Conservation (phyloP, 30 jellyfish, hydroid and myxozoan species). For the Pseudorhiza aurosa region DNA sequence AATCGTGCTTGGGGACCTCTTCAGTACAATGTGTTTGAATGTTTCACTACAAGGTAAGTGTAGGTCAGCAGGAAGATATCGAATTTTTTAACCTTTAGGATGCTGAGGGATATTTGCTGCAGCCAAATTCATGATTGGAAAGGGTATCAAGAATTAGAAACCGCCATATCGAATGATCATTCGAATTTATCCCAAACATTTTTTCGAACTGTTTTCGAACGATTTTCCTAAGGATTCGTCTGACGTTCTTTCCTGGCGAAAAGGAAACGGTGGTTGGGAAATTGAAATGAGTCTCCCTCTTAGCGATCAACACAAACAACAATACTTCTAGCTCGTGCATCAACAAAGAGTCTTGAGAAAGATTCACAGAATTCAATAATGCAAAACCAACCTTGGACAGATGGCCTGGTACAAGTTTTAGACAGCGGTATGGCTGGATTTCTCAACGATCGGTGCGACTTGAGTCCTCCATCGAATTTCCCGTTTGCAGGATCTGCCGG, state of each 20-base stretch:
- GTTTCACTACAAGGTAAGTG: no score
- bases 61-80: no score
- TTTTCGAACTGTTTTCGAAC: background rate
- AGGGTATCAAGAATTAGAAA: background rate
- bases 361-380: no score
- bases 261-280: background rate
- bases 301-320: background rate
- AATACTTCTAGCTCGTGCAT: no score
- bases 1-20: no score
- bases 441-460: background rate
- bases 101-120: no score
- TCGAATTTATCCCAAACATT: background rate
- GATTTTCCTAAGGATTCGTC: background rate
- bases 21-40: no score
- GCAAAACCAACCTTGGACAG: slow-evolving; percentile 10
- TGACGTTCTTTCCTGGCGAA: background rate
- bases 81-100: no score
- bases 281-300: background rate
- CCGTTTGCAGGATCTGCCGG: slow-evolving; percentile 3
- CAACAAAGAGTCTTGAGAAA: no score
- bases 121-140: no score
- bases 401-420: slow-evolving; percentile 17
- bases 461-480: background rate
- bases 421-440: slow-evolving; percentile 22
- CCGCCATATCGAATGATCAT: slow-evolving; percentile 10